Percentiles rank a stretch among this genome's conserved stretches.
These are phyloP conservation scores for Rhopalosiphum nymphaeae DNA, from an alignment of 2,888 invertebrate genomes.

Conservation along the genomic window DNA sequence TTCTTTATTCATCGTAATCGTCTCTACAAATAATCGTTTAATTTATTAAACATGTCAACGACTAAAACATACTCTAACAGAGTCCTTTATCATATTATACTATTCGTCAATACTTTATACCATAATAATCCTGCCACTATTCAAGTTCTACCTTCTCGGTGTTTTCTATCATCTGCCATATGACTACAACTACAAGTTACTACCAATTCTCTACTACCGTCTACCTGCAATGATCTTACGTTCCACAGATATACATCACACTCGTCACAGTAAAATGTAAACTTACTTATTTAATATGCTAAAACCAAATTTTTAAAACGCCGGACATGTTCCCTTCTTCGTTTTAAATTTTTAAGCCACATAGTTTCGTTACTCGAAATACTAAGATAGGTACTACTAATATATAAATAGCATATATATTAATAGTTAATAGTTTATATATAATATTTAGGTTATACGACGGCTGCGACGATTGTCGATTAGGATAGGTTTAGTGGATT, in stretches of 20 bases:
- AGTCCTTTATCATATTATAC: background rate
- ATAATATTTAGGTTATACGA: background rate
- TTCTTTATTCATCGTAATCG: too few relatives aligned
- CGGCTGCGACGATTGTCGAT: background rate
- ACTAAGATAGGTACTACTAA: background rate
- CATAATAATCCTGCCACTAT: background rate
- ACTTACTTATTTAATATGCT: background rate
- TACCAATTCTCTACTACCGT: background rate
- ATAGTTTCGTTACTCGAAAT: background rate
- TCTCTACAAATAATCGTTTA: background rate
- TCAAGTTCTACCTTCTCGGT: background rate
- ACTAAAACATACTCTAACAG: background rate
- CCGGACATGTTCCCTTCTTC: background rate
- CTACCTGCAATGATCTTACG: background rate
- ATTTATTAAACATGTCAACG: conserved; percentile 14
- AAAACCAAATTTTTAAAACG: background rate
- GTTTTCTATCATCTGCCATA: background rate
- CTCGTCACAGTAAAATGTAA: background rate
- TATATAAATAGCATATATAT: too few relatives aligned
- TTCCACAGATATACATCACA: background rate
- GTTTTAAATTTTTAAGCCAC: background rate
- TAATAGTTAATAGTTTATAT: background rate
- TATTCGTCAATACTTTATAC: background rate
- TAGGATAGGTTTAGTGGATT: background rate
- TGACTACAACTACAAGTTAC: background rate